A percentile compares a stretch with the other conserved stretches of the same genome.
These are phyloP conservation scores for Pipra filicauda DNA, from an alignment of 2,113 vertebrate species.

Conservation along the genomic window DNA sequence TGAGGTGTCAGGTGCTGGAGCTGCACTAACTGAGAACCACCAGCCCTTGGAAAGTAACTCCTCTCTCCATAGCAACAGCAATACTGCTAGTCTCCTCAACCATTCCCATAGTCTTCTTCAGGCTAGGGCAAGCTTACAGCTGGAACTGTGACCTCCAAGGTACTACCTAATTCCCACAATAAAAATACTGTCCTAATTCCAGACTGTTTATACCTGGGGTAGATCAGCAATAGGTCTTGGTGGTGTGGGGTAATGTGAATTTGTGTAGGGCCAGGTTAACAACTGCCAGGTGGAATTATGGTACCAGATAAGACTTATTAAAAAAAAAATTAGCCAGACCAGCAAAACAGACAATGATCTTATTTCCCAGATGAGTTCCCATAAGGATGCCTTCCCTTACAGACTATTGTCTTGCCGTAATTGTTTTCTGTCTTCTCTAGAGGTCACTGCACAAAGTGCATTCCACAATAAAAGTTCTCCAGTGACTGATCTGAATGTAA, in stretches of 20 bases:
- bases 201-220: fast-evolving
- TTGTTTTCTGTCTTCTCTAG: background rate
- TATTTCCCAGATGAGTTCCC: background rate
- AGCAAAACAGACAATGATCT: background rate
- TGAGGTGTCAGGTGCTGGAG: background rate
- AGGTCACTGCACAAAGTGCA: background rate
- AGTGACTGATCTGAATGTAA: background rate
- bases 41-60: background rate
- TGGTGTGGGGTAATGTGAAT: background rate
- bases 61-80: background rate
- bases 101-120: background rate
- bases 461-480: background rate
- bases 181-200: background rate
- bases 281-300: background rate
- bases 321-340: background rate
- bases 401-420: background rate
- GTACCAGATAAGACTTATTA: background rate
- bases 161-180: background rate
- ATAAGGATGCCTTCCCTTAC: background rate
- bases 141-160: background rate
- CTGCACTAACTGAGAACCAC: background rate
- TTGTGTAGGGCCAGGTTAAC: background rate
- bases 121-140: background rate
- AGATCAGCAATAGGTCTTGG: background rate
- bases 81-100: background rate